Base-by-base conservation (phyloP, 2,113 vertebrate genomes). In the Ahaetulla prasina region DNA sequence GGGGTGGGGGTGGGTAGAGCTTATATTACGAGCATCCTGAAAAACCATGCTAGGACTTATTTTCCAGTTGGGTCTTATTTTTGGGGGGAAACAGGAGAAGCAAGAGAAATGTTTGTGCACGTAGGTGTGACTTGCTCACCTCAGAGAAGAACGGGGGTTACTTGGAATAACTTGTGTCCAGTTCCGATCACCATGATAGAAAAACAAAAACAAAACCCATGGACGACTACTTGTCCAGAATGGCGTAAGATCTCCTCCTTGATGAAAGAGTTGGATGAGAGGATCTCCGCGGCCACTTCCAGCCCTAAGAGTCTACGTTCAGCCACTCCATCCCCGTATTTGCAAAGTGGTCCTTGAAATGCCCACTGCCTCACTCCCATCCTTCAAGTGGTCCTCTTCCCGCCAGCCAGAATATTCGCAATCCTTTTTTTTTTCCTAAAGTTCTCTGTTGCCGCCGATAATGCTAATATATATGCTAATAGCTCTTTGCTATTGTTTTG, bases 401-500 rank as follows among this genome's bases (percentile, higher is more conserved):
- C 30, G 14, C 63, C 63, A 35, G 30, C 30, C 63, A 35, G 30
- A 68, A 35, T 35, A n/a, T 16, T 35, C 30, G 16, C 30, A 68
- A 4, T 18, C 2, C 11, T 14, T n/a, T 27, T 27, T 25, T 8
- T 11, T 22, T 5, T 0, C 7, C 30, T n/a, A 6, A 95, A 96
- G 96, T 95, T 96, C 95, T 96, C 23, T 95, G 95, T 95, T 97
- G 96, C 96, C 95, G 92, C 95, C 94, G 98, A 96, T 98, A 95
- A 95, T 99, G 98, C 95, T 94, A 98, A 96, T 98, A 95, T 98
- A 95, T 99, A 98, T 88, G 52, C 99, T 99, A 99, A 99, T 99
- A 98, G 99, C 98, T 99, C 97, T 99, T 97, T 99, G 99, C 98
- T 99, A 98, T 99, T 99, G 98, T 99, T 99, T 99, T 99, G 98